Conservation (phyloP, 1,140 invertebrate species). For the Penaeus vannamei region DNA sequence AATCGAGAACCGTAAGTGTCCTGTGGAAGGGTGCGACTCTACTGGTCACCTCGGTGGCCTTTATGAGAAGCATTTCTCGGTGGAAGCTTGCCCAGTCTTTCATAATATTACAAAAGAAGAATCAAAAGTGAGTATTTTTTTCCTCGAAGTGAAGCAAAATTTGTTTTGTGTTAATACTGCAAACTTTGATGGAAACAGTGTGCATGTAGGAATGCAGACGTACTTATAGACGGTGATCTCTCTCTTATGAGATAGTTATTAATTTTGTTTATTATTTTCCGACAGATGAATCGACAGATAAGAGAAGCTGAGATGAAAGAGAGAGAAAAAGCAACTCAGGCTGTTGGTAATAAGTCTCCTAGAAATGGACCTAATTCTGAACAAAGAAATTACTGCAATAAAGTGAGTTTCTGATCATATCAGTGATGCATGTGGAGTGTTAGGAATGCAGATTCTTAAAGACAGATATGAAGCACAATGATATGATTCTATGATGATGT, state of each 20-base stretch:
- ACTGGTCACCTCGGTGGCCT: constrained; percentile 86
- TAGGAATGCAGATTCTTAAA: background rate
- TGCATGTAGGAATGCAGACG: no score
- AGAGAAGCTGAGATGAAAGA: constrained; percentile 67
- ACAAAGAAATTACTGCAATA: constrained; percentile 64
- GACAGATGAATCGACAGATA: constrained; percentile 48
- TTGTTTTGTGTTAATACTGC: background rate
- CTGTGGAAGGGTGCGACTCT: constrained; percentile 90
- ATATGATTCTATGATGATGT: no score
- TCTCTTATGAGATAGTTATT: background rate
- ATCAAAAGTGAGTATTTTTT: constrained; percentile 78
- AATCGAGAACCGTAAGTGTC: constrained; percentile 82
- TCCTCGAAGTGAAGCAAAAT: background rate
- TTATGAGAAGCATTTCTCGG: constrained; percentile 86
- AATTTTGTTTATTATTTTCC: background rate
- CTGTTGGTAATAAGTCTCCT: constrained; percentile 57
- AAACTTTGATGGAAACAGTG: background rate
- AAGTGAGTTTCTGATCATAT: constrained; percentile 31
- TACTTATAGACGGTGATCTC: no score
- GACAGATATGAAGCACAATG: no score
- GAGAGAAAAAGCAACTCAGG: constrained; percentile 42
- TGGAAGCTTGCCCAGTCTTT: constrained; percentile 90
- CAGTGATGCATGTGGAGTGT: background rate
- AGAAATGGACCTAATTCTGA: constrained; percentile 61
- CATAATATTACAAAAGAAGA: constrained; percentile 89